Base-by-base conservation (phyloP, 2,888 invertebrate species). In the Cerastis leucographa region DNA sequence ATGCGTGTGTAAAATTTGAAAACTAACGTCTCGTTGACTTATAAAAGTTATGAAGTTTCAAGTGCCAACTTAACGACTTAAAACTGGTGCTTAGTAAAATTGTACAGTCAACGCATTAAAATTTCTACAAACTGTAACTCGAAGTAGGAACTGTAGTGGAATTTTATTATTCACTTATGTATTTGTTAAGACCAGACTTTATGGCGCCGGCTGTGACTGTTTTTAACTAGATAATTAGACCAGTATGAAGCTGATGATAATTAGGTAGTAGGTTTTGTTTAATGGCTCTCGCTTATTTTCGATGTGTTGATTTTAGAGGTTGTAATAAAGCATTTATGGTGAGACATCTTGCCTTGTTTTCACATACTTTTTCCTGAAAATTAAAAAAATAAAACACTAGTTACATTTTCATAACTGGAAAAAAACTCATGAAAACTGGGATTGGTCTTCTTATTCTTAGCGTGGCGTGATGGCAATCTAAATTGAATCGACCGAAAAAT, bases 111-210 rank as follows among this genome's bases (percentile, higher is more conserved):
- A 61, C 14, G 44, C 56, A 61, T 61, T 67, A 54, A 68, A 81
- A 74, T 49, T 73, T 67, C 6, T 68, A 59, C 29, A 22, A 67
- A 69, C 29, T 59, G 66, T 35, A 35, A 78, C 46, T 67, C 40
- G 25, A 51, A 67, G 59, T 35, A 11, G 6, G 29, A 69, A 65
- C 40, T 71, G 19, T 42, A 61, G 35, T 54, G 14, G 54, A 71
- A 67, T 64, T 82, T 74, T 59, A 69, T 71, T 76, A 82, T 74
- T 82, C 59, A 78, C 64, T 74, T 82, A 72, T 11, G 46, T 69
- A 35, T 49, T 76, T 64, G 64, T 46, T 49, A 19, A 44, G 25
- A 56, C 35, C 14, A 54, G 25, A 65, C 59, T 71, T 65, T 11
- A 54, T 0, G n/a, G 17, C 22, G 12, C 29, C 22, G 17, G 4